Evolutionary conservation across 1,140 invertebrate genomes (phyloP), one percentile per base, ranked within the genome.

Genomic region (Hycleus phaleratus): DNA sequence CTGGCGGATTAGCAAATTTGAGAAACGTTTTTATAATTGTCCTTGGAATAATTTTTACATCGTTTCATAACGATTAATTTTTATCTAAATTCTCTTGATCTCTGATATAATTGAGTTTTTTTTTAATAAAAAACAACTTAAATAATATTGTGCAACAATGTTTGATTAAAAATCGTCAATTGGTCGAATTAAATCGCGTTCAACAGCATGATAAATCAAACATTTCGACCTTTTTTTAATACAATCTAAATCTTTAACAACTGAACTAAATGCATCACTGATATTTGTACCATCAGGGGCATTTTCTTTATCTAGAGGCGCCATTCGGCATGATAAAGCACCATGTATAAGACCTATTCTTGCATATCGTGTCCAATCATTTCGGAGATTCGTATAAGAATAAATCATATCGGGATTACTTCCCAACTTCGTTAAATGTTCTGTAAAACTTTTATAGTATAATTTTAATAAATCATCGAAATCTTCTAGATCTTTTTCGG

Each of bases 361-460:
- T 24, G 26, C 39, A 8, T 24, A 40, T 9, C 4, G 3, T 40
- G 38, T 50, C 49, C 49, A 50, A n/a, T 50, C 49, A n/a, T 40
- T 11, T n/a, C 38, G 4, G 25, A 50, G 25, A 18, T 50, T 9
- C 5, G 32, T 4, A 32, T 25, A 49, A 38, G 48, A 8, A 3
- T 40, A 50, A 8, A 50, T 18, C 32, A 3, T n/a, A 26, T 50
- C 66, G 0, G 78, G 63, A n/a, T 75, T 64, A 42, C 63, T 75
- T 61, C 75, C 66, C 66, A 74, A 71, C 65, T 76, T 60, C 7
- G 56, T 62, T 26, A 76, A 53, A 3, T 67, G 75, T 8, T 67
- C 67, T 0, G 60, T 64, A 40, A 84, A 68, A 38, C 77, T 76
- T 9, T 71, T 58, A 55, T 82, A 76, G 68, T 85, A 84, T 9